These are phyloP conservation scores for Myrmophylax atrothorax DNA, from an alignment of 2,113 vertebrate species.

Conservation along the genomic window DNA sequence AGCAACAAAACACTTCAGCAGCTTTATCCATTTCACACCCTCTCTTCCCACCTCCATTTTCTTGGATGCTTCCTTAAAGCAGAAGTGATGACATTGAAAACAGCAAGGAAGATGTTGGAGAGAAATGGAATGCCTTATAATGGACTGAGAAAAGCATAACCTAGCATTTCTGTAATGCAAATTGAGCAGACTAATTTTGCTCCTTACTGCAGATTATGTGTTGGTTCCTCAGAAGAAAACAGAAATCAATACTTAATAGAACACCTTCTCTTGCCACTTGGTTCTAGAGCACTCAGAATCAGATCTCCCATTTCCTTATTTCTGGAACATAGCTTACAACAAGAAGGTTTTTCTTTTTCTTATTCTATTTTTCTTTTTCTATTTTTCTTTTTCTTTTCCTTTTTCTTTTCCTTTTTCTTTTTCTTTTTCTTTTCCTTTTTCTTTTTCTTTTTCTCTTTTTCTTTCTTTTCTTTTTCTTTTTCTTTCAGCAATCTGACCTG, in stretches of 20 bases:
- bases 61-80: background rate
- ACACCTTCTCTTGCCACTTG: background rate
- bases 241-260: background rate
- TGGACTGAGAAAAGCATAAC: background rate
- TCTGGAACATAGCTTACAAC: background rate
- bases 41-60: rapidly evolving
- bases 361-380: too few relatives aligned
- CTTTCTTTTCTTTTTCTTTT: background rate
- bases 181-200: background rate
- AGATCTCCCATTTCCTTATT: background rate
- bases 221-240: background rate
- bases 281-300: background rate
- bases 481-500: background rate
- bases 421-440: background rate
- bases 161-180: background rate
- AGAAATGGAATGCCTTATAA: background rate
- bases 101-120: background rate
- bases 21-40: background rate
- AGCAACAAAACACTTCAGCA: background rate
- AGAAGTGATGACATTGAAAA: background rate
- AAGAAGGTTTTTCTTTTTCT: background rate
- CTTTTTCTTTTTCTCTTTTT: rapidly evolving
- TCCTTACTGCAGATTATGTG: background rate
- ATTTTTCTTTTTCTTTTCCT: background rate
- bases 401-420: too few relatives aligned